These are phyloP conservation scores for Drosophila suboccidentalis DNA, from an alignment of 2,888 invertebrate species.

Conservation along the genomic window DNA sequence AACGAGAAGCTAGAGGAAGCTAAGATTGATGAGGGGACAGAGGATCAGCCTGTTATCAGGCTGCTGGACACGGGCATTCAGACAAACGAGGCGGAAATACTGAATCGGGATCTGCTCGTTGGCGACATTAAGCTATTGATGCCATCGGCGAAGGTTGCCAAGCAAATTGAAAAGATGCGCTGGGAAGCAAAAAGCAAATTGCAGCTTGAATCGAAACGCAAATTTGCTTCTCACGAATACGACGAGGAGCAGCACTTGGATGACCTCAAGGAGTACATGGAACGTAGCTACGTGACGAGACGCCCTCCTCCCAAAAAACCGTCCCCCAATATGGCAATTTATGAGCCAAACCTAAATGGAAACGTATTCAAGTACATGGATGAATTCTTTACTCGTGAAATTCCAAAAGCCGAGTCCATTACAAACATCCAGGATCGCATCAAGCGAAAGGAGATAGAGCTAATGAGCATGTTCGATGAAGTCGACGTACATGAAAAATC, in stretches of 20 bases:
- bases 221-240: constrained; percentile 70
- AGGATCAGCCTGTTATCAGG: background rate
- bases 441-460: constrained; percentile 78
- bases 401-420: constrained; percentile 76
- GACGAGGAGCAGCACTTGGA: constrained; percentile 78
- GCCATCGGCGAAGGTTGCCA: constrained; percentile 67
- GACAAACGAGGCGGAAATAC: constrained; percentile 78
- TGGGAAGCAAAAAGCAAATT: constrained; percentile 42
- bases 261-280: constrained; percentile 78
- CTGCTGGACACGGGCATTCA: constrained; percentile 66
- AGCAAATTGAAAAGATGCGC: constrained; percentile 66
- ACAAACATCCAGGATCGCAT: constrained; percentile 76
- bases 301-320: constrained; percentile 51
- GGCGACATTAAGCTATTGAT: constrained; percentile 70
- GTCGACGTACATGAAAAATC: constrained; percentile 47
- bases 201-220: constrained; percentile 58
- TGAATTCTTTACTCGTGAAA: constrained; percentile 67
- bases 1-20: constrained; percentile 18
- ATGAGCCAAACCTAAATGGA: constrained; percentile 53
- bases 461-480: constrained; percentile 77
- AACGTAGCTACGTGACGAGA: constrained; percentile 72
- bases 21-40: background rate
- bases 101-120: constrained; percentile 69
- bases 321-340: constrained; percentile 16
- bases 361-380: constrained; percentile 78